These are phyloP conservation scores for Malaclemys terrapin DNA, from an alignment of 2,113 vertebrate species.

Conservation along the genomic window DNA sequence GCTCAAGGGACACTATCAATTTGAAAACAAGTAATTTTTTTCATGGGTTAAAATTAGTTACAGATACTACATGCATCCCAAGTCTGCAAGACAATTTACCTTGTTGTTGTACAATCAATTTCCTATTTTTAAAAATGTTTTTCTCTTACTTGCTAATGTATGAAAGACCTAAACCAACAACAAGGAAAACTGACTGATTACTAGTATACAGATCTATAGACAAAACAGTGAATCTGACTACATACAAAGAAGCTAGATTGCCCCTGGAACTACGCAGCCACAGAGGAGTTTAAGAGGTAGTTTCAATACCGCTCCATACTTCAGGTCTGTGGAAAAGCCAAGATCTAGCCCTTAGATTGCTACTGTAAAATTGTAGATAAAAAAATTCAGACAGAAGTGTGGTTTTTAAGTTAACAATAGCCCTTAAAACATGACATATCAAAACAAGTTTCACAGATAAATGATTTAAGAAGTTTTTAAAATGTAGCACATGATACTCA, in stretches of 20 bases:
- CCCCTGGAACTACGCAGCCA: neutral
- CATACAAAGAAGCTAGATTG: neutral
- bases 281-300: neutral
- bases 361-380: neutral
- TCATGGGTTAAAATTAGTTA: neutral
- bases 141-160: neutral
- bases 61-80: neutral
- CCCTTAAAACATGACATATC: neutral
- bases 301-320: neutral
- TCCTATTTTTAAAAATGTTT: neutral
- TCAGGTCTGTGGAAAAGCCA: neutral
- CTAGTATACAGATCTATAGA: neutral
- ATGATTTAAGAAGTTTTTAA: neutral
- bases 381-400: fast-evolving
- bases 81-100: neutral
- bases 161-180: neutral
- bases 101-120: neutral
- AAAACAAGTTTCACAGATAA: neutral
- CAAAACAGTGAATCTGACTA: neutral
- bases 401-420: neutral
- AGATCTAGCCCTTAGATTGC: neutral
- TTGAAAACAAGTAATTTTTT: neutral
- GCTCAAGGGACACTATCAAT: neutral
- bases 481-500: neutral
- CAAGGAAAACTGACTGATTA: neutral